Evolutionary conservation across 2,888 invertebrate species (phyloP).

Genomic region (Dolichopus griseipennis): DNA sequence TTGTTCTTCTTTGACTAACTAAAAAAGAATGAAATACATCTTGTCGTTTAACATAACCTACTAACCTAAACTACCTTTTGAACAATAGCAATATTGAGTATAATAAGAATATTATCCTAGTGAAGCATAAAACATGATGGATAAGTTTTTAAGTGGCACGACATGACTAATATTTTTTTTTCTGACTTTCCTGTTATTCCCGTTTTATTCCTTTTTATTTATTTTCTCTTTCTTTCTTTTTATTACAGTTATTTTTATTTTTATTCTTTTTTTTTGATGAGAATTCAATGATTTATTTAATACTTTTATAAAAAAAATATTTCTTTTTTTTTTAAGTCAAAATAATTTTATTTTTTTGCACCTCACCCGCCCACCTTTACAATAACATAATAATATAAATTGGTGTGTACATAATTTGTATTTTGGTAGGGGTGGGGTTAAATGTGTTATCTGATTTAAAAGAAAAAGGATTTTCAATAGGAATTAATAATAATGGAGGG

Average conservation of each 20-base stretch:
- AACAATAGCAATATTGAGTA: not conserved
- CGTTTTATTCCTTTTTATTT: not conserved
- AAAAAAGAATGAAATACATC: not conserved
- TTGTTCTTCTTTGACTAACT: too few species aligned
- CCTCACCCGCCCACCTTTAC: too few species aligned
- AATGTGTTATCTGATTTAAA: too few species aligned
- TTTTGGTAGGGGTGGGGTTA: too few species aligned
- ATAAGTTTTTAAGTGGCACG: slow-evolving; percentile 9
- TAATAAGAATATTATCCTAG: not conserved
- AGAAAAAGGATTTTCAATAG: too few species aligned
- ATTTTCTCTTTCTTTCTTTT: not conserved
- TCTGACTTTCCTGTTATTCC: not conserved
- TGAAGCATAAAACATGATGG: slow-evolving; percentile 7
- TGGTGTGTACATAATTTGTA: too few species aligned
- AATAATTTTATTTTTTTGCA: too few species aligned
- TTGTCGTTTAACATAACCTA: not conserved
- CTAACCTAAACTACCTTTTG: slow-evolving; percentile 4
- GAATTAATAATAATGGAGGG: too few species aligned
- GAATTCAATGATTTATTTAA: not conserved
- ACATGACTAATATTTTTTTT: not conserved
- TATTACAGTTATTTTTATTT: not conserved
- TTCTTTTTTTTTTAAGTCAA: too few species aligned
- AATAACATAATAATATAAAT: too few species aligned
- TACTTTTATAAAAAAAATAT: not conserved
- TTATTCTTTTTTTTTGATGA: not conserved